Percentiles rank a stretch among this genome's conserved stretches.
Conservation (phyloP, 2,797 vertebrate genomes). For the Hippopotamyrus pictus region DNA sequence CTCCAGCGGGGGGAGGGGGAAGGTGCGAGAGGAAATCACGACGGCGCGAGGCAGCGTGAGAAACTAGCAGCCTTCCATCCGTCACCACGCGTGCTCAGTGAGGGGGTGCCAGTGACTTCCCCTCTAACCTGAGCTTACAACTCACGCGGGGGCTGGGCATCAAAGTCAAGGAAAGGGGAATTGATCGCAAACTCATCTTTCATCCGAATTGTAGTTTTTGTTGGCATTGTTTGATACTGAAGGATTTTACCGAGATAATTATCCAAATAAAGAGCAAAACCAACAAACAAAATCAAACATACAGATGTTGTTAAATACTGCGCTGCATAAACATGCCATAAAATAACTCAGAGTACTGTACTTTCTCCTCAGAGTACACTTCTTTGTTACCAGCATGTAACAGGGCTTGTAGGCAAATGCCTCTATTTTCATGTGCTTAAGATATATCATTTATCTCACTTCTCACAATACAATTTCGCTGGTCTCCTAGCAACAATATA, state of each 20-base stretch:
- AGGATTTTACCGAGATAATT: not conserved
- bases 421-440: not conserved
- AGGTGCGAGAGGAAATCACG: not conserved
- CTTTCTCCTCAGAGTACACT: not conserved
- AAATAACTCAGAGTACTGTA: not conserved
- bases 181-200: not conserved
- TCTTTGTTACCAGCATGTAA: not conserved
- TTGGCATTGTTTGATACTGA: not conserved
- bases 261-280: not conserved
- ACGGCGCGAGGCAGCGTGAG: not conserved
- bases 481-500: conserved; percentile 10
- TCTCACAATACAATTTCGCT: not conserved
- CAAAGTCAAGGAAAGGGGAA: too few species aligned
- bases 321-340: not conserved
- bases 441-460: not conserved
- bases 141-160: too few species aligned
- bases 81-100: not conserved
- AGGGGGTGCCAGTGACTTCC: not conserved
- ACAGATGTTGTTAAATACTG: not conserved
- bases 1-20: not conserved
- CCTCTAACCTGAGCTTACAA: not conserved
- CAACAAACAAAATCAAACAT: not conserved
- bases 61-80: not conserved
- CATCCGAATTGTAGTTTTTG: not conserved
- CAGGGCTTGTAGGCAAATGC: not conserved